Evolutionary conservation across 2,888 invertebrate genomes (phyloP), one percentile per base, ranked within the genome.

Genomic region (Meteorus colon): DNA sequence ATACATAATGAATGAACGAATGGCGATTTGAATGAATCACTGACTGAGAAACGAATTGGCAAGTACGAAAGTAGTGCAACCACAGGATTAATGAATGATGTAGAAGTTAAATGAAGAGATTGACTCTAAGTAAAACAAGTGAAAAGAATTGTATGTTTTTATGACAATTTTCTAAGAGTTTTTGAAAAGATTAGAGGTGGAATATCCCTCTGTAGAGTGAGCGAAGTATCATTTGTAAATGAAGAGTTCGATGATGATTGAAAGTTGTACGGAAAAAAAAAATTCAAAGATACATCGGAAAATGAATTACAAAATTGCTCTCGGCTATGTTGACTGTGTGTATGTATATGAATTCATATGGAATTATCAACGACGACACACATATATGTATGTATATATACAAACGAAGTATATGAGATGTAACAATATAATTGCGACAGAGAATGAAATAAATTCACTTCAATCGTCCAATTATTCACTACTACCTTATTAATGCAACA

Each of bases 241-340:
- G 65, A 74, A 67, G 78, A 78, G 74, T 80, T 77, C 37, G 78
- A 79, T 73, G 77, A 80, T 78, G 81, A 82, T 76, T 81, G 81
- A 82, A 78, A 82, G 80, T 81, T 81, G 74, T 82, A 82, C 78
- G 76, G 71, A 76, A 74, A 10, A n/a, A 19, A 14, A 65, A 34
- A 4, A 51, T 48, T 24, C 16, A 63, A 48, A 27, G 62, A 65
- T 51, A 24, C 51, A n/a, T 55, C 34, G 34, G 10, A 63, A 48
- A 66, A 12, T 19, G 16, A 37, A 41, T 29, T 14, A n/a, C 24
- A 31, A 31, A 72, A 63, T 63, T 67, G 27, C 27, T 37, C 5
- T 27, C 12, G 27, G 31, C 12, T n/a, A 5, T 45, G n/a, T 14
- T 14, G 29, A 63, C 29, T 48, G 37, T 71, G 71, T 71, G 27